phyloP scores from a whole-genome alignment of 35 echinoderm and acorn worm genomes.

The Strongylocentrotus purpuratus region DNA sequence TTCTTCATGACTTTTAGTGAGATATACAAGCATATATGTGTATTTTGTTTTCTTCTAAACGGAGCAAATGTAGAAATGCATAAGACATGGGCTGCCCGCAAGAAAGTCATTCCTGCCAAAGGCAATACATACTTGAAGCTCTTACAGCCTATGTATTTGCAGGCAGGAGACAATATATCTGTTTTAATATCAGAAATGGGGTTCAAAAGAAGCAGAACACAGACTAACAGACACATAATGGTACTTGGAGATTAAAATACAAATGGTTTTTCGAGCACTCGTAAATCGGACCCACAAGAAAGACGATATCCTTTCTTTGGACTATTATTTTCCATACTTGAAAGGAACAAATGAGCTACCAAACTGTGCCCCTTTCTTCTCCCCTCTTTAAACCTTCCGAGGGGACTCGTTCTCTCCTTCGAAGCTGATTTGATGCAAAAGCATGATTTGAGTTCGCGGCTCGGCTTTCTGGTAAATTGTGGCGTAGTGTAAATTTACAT shows the following conservation, averaged over 20 bases:
- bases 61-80: no score
- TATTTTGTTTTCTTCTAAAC: no score
- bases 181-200: not conserved
- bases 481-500: conserved; percentile 11
- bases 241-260: not conserved
- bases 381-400: not conserved
- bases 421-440: not conserved
- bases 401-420: not conserved
- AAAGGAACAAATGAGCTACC: not conserved
- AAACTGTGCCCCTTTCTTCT: not conserved
- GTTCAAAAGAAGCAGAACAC: not conserved
- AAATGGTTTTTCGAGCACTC: not conserved
- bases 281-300: not conserved
- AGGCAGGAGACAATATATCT: no score
- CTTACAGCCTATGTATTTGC: no score
- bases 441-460: not conserved
- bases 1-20: not conserved
- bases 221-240: no score
- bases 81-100: no score
- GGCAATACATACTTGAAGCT: no score
- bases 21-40: not conserved
- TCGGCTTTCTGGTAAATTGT: not conserved
- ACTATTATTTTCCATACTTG: not conserved
- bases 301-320: not conserved
- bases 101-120: no score